Conservation (phyloP, 2,888 invertebrate genomes). For the Disparrhopalites patrizii region DNA sequence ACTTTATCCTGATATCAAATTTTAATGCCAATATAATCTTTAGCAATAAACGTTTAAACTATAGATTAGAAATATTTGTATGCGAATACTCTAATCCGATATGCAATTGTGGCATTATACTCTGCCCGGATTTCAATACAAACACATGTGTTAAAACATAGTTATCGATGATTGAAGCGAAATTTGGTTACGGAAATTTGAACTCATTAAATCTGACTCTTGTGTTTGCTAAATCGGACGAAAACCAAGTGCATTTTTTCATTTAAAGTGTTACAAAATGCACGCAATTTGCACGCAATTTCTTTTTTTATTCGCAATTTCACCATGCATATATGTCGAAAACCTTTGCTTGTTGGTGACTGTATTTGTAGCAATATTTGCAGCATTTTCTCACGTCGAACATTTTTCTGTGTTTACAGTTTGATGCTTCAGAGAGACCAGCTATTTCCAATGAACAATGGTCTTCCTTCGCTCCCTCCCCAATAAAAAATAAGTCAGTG, state of each 20-base stretch:
- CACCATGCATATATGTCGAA: not conserved
- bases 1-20: slow-evolving; percentile 1
- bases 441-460: slow-evolving; percentile 61
- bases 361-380: not conserved
- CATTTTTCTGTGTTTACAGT: slow-evolving; percentile 57
- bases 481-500: slow-evolving; percentile 91
- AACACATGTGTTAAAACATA: too few relatives aligned
- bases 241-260: too few relatives aligned
- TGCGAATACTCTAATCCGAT: too few relatives aligned
- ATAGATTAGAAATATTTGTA: too few relatives aligned
- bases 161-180: too few relatives aligned
- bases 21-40: slow-evolving; percentile 3
- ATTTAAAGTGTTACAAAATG: not conserved
- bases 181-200: too few relatives aligned
- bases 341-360: not conserved
- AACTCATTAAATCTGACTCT: not conserved
- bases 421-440: slow-evolving; percentile 59
- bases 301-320: not conserved
- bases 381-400: not conserved
- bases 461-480: slow-evolving; percentile 87
- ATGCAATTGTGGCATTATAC: too few relatives aligned
- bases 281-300: not conserved
- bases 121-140: too few relatives aligned
- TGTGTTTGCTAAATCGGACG: not conserved
- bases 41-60: too few relatives aligned